Percentiles rank a stretch among this genome's conserved stretches.
Conservation (phyloP, 2,888 invertebrate genomes). For the Trichopria drosophilae region DNA sequence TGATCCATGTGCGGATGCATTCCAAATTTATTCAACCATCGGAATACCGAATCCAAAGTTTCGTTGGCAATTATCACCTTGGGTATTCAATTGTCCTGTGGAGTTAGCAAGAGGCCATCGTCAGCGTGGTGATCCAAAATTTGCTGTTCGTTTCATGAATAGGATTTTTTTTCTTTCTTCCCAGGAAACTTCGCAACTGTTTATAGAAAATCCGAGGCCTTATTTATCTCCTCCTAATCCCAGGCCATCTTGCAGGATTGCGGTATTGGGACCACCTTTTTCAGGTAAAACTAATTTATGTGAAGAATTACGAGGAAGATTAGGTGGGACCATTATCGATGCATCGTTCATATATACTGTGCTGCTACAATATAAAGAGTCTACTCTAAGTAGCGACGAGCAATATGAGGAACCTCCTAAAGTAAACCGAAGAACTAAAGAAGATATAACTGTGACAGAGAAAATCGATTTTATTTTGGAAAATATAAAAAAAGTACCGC, state of each 20-base stretch:
- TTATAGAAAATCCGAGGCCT: constrained; percentile 66
- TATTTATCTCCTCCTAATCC: constrained; percentile 65
- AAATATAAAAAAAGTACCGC: constrained; percentile 51
- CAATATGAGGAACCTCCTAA: too few species aligned
- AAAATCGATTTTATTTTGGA: constrained; percentile 57
- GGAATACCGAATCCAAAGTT: constrained; percentile 50
- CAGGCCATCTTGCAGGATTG: constrained; percentile 64
- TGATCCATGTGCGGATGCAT: too few species aligned
- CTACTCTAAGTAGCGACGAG: too few species aligned
- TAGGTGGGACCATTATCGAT: constrained; percentile 60
- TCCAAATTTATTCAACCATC: too few species aligned
- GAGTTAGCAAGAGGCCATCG: constrained; percentile 63
- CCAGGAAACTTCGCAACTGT: constrained; percentile 60
- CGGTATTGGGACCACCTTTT: constrained; percentile 65
- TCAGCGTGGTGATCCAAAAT: constrained; percentile 61
- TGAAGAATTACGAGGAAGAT: constrained; percentile 62
- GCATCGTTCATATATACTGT: too few species aligned
- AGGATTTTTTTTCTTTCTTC: constrained; percentile 66
- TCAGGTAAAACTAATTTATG: constrained; percentile 67
- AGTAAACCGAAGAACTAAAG: constrained; percentile 39
- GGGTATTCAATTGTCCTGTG: constrained; percentile 68
- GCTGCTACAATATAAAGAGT: neutral
- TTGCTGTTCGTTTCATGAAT: constrained; percentile 65
- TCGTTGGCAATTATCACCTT: constrained; percentile 62
- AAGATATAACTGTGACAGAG: constrained; percentile 47